phyloP scores from a whole-genome alignment of 1,140 invertebrate genomes.

The Neodiprion fabricii region DNA sequence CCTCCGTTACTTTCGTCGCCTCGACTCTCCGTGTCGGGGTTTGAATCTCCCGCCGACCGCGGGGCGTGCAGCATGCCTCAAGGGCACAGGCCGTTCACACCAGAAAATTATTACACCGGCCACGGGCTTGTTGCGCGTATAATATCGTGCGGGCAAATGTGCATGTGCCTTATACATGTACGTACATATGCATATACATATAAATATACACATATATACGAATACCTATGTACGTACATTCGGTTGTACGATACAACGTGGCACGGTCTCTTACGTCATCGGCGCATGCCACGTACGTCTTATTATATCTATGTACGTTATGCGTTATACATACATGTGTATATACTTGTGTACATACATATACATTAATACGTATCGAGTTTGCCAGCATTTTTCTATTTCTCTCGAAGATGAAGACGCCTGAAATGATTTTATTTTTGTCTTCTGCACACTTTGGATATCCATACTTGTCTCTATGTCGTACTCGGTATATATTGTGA shows the following conservation, averaged over 20 bases:
- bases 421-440: too few species aligned
- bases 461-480: too few species aligned
- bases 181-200: neutral
- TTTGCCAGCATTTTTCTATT: too few species aligned
- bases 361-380: too few species aligned
- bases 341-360: too few species aligned
- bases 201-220: neutral
- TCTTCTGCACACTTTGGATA: too few species aligned
- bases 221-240: neutral
- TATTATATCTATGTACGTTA: too few species aligned
- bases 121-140: neutral
- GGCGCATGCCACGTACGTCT: neutral
- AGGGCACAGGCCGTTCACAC: conserved; percentile 3
- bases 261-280: conserved; percentile 1
- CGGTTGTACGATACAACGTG: neutral
- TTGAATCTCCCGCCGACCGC: neutral
- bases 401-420: too few species aligned
- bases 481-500: too few species aligned
- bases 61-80: neutral
- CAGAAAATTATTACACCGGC: neutral
- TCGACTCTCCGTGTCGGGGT: neutral
- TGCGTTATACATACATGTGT: too few species aligned
- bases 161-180: neutral
- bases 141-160: neutral
- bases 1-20: neutral